Evolutionary conservation across 2,797 vertebrate species (phyloP), one percentile per base, ranked within the genome.

Genomic region (Moxostoma hubbsi): DNA sequence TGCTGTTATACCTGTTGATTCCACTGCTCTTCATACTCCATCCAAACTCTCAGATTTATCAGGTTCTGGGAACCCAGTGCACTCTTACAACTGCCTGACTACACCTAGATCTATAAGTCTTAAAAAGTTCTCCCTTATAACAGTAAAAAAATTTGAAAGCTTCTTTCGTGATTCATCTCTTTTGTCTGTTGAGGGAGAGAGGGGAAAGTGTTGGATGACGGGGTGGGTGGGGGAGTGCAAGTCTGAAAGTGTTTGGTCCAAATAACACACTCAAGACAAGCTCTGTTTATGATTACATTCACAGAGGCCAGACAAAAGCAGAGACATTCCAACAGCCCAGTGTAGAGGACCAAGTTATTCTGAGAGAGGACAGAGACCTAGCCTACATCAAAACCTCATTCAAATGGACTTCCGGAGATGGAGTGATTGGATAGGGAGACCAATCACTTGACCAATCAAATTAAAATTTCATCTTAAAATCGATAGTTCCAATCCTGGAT

Each of bases 221-320:
- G 53, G 57, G 58, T 57, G 69, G 64, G 62, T 18, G 51, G 10
- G 65, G 55, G 75, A 24, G 43, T 66, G 49, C 79, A 70, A 43
- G 9, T 12, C 65, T 77, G 83, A 83, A 77, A 83, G 79, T 84
- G 82, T 85, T 79, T 75, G 79, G 76, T 70, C 75, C 82, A 77
- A 86, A 88, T 88, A 85, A 86, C 72, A 82, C 75, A 87, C 86
- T 85, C 80, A 83, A 77, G 83, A 55, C 84, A 77, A 84, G 77
- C 71, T 57, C 69, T 85, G 86, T 83, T 87, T 86, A 86, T 87
- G 85, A 87, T 87, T 87, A 87, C 79, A 82, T 81, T 80, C 75
- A 84, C 78, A 79, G 49, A 58, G 46, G 51, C 69, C 77, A 71
- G 58, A 85, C 81, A 86, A 84, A 86, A 81, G 64, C 75, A 58